Evolutionary conservation across 2,113 vertebrate genomes (phyloP), one percentile per base, ranked within the genome.

Genomic region (Danionella cerebrum): DNA sequence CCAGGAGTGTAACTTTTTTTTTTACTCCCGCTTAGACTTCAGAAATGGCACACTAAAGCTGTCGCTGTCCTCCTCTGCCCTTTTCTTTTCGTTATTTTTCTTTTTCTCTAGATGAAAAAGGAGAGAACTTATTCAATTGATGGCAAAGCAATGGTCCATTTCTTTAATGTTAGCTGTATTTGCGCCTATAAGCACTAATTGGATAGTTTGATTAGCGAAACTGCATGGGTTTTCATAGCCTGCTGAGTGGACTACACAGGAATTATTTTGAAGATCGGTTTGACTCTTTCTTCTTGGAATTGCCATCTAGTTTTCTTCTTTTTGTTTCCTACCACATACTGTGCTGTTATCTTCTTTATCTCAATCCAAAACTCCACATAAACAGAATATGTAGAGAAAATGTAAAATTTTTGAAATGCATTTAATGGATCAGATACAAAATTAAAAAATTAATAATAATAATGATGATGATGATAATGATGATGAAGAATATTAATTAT

Each of bases 141-240:
- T 44, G 51, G 41, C 12, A 38, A 31, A 58, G 53, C 35, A 57
- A 27, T 64, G 16, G 14, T 36, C n/a, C 21, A 52, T 70, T 42
- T 16, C 8, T 62, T 67, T 65, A 64, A 67, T 68, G 58, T 67
- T 68, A 77, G 67, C 63, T 51, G 35, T 45, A 70, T 62, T 65
- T 18, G 33, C 58, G 58, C 69, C 69, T 52, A 74, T 68, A 42
- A 69, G 71, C 65, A 51, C 67, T 67, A 77, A 74, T 68, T 65
- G 68, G 58, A 74, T 71, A 71, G 68, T 77, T 68, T 74, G 75
- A 73, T 77, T 73, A 71, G 67, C 45, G 13, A 59, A 77, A 58
- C 63, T 67, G 64, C 67, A 67, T 57, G 75, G 52, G 68, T 38
- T 65, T n/a, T 39, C 33, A 12, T 12, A 25, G 44, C 75, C 67